Base-by-base conservation (phyloP, 2,113 vertebrate species). In the Nipponia nippon region DNA sequence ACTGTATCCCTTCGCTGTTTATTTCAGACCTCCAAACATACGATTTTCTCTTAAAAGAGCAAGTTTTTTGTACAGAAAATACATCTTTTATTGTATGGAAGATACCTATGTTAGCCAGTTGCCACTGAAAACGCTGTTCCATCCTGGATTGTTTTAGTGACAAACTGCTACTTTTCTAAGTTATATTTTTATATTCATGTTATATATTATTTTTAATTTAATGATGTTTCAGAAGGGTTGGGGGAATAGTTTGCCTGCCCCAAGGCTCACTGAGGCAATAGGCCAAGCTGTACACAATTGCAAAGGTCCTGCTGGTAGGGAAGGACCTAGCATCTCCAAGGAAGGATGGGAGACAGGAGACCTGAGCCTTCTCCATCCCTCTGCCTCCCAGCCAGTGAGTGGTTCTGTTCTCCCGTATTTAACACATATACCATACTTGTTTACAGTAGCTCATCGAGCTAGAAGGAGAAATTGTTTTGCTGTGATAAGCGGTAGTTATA, bases 381-480 rank as follows among this genome's bases (percentile, higher is more conserved):
- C 40, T 70, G 44, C 32, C 27, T 79, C 36, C 27, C 53, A 47
- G 32, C 7, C 42, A 53, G 23, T 1, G 1, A 38, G 26, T 1
- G 1, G 13, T 42, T 92, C 76, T 75, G 23, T 83, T 95, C 76
- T 78, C 59, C 46, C 3, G 1, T 63, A 16, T 95, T 92, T 84
- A 67, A 84, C 23, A 36, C 52, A 47, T 63, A 42, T 90, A 70
- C 50, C 72, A 6, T 44, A n/a, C 63, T 92, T 95, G 86, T 86
- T 96, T 89, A 65, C 67, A 86, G 77, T 82, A 91, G 71, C 79
- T 91, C 87, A 44, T 84, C 2, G 1, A 90, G 76, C 58, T 89
- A 53, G 72, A 70, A 94, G 75, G 80, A 92, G 78, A 94, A 84
- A 29, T 95, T 84, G 44, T 91, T 95, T 91, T 91, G 72, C 80